Evolutionary conservation across 2,797 vertebrate species (phyloP).

Genomic region (Pelodytes ibericus): DNA sequence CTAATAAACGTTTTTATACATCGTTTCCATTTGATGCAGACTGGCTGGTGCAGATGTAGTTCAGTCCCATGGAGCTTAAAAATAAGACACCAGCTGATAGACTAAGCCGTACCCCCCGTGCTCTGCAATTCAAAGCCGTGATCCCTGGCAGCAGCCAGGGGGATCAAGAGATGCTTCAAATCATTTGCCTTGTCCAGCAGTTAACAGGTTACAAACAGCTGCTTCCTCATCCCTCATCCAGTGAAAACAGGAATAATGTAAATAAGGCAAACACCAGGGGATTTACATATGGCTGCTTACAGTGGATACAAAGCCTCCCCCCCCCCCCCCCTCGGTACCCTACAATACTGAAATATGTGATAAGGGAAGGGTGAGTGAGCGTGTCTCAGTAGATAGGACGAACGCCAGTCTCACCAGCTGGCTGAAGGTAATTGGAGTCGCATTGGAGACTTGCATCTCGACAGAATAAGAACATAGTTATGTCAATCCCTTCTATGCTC

Average conservation of each 20-base stretch:
- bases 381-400: too few species aligned
- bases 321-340: too few species aligned
- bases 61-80: neutral
- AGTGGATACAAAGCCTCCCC: slow-evolving; percentile 9
- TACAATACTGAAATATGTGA: too few species aligned
- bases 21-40: neutral
- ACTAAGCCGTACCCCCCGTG: neutral
- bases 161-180: neutral
- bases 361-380: too few species aligned
- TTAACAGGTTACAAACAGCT: neutral
- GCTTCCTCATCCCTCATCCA: neutral
- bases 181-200: slow-evolving; percentile 3
- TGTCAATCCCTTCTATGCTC: too few species aligned
- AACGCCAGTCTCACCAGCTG: too few species aligned
- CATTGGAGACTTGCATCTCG: too few species aligned
- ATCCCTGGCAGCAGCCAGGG: neutral
- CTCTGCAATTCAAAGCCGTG: neutral
- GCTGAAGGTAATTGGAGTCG: too few species aligned
- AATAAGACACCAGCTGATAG: neutral
- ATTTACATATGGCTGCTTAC: slow-evolving; percentile 41
- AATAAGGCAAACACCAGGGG: neutral
- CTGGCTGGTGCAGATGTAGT: neutral
- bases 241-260: slow-evolving; percentile 19
- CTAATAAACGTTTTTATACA: neutral
- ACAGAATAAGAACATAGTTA: too few species aligned